phyloP scores from a whole-genome alignment of 2,797 vertebrate genomes.

The Philypnodon macrostomus region DNA sequence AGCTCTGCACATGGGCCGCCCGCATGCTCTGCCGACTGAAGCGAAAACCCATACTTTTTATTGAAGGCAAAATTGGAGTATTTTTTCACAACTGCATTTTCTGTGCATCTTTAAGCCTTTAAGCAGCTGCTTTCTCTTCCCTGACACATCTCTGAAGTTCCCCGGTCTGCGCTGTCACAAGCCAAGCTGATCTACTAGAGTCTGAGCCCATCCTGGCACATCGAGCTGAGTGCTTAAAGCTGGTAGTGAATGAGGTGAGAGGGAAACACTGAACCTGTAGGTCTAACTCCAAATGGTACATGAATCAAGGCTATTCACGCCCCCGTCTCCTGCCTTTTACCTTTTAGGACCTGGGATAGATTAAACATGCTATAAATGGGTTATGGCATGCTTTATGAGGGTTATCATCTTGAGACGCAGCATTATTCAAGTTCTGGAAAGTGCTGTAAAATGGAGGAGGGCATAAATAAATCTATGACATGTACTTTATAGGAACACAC shows the following conservation, averaged over 20 bases:
- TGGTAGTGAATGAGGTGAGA: slow-evolving; percentile 59
- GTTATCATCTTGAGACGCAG: slow-evolving; percentile 32
- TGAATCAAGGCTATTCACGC: slow-evolving; percentile 53
- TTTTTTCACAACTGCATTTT: slow-evolving; percentile 19
- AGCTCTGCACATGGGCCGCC: no score
- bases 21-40: no score
- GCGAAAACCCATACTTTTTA: no score
- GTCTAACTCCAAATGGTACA: slow-evolving; percentile 35
- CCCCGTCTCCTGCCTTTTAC: slow-evolving; percentile 44
- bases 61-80: slow-evolving; percentile 20
- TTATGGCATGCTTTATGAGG: slow-evolving; percentile 40
- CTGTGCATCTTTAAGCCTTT: slow-evolving; percentile 20
- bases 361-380: slow-evolving; percentile 48
- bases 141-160: slow-evolving; percentile 43
- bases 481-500: neutral
- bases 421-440: slow-evolving; percentile 41
- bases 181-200: slow-evolving; percentile 40
- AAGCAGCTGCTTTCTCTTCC: slow-evolving; percentile 49
- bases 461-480: slow-evolving; percentile 28
- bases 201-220: slow-evolving; percentile 31
- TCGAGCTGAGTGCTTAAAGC: slow-evolving; percentile 35
- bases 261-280: slow-evolving; percentile 50
- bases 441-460: slow-evolving; percentile 29
- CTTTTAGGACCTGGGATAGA: slow-evolving; percentile 63
- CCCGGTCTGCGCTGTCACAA: slow-evolving; percentile 33